phyloP scores from a whole-genome alignment of 2,888 invertebrate genomes.

The Adelphocoris suturalis region DNA sequence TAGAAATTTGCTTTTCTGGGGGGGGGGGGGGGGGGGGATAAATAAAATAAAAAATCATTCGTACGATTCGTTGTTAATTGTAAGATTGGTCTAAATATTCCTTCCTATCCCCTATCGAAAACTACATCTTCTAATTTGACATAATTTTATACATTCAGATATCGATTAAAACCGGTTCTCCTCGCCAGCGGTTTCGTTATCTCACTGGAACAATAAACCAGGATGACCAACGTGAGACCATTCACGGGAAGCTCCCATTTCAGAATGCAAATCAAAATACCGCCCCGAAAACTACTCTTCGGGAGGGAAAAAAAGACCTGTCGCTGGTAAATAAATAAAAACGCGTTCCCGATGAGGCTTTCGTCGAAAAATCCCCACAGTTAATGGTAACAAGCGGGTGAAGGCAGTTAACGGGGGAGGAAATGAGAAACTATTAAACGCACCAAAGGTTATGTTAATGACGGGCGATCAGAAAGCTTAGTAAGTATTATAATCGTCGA shows the following conservation, averaged over 20 bases:
- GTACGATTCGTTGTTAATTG: no score
- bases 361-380: constrained; percentile 37
- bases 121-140: not conserved
- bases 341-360: not conserved
- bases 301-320: not conserved
- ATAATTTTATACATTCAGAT: not conserved
- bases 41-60: no score
- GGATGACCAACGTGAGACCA: not conserved
- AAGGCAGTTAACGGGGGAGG: constrained; percentile 55
- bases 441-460: constrained; percentile 70
- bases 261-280: constrained; percentile 8
- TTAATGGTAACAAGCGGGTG: constrained; percentile 47
- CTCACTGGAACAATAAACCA: not conserved
- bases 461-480: constrained; percentile 64
- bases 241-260: constrained; percentile 14
- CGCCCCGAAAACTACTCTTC: not conserved
- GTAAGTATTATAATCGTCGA: constrained; percentile 69
- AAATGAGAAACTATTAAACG: constrained; percentile 69
- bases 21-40: no score
- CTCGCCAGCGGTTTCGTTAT: not conserved
- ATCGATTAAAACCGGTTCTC: constrained; percentile 17
- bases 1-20: no score
- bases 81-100: not conserved
- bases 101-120: not conserved
- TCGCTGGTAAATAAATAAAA: constrained; percentile 33